Percentiles rank a stretch among this genome's conserved stretches.
These are phyloP conservation scores for Ramphastos sulfuratus DNA, from an alignment of 2,113 vertebrate species.

Conservation along the genomic window DNA sequence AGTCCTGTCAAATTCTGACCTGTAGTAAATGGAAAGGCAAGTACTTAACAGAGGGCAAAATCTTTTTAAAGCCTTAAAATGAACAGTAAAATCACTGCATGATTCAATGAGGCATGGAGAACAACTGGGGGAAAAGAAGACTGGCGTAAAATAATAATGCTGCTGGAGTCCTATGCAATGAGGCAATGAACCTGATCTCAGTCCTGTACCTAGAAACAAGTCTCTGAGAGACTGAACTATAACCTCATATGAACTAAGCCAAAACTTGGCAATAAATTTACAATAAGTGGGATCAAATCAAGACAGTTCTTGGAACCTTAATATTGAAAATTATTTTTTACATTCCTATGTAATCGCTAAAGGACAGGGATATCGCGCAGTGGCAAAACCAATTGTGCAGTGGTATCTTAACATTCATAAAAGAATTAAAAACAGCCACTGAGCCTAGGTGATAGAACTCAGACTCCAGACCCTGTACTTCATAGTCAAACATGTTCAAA, in stretches of 20 bases:
- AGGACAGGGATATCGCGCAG: background rate
- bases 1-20: slow-evolving; percentile 29
- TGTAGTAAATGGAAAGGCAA: slow-evolving; percentile 1
- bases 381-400: background rate
- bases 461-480: background rate
- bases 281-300: background rate
- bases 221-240: background rate
- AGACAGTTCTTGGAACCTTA: background rate
- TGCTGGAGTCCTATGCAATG: background rate
- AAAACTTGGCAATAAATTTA: background rate
- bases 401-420: background rate
- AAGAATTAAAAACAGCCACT: background rate
- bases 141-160: background rate
- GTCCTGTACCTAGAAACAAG: background rate
- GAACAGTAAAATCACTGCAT: slow-evolving; percentile 16
- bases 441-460: background rate
- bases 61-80: slow-evolving; percentile 12
- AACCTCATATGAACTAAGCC: background rate
- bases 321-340: background rate
- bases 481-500: background rate
- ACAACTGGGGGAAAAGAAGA: background rate
- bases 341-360: background rate
- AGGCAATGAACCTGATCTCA: background rate
- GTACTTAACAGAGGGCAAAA: background rate
- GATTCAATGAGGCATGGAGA: background rate